Evolutionary conservation across 1,140 invertebrate genomes (phyloP).

Genomic region (Drosophila virilis): DNA sequence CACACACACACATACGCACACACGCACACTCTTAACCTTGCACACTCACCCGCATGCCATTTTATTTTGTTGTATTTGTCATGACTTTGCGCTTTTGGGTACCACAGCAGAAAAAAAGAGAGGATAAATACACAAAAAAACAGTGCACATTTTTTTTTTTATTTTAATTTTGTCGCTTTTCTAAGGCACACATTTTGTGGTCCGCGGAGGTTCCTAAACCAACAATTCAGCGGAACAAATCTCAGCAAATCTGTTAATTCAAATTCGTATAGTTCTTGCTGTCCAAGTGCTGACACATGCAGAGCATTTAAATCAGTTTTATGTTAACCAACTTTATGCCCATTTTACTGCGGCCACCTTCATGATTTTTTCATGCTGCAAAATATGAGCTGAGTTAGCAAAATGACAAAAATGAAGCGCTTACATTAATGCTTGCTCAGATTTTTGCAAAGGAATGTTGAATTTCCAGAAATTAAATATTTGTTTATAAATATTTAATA

Average conservation of each 20-base stretch:
- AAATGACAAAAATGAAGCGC: background rate
- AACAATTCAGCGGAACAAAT: constrained; percentile 34
- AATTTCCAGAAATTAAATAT: too few species aligned
- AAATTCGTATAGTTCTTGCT: constrained; percentile 12
- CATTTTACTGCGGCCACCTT: constrained; percentile 13
- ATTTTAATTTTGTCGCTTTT: constrained; percentile 25
- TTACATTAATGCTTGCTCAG: background rate
- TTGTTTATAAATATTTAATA: background rate
- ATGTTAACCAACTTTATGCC: constrained; percentile 13
- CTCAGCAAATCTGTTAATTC: constrained; percentile 20
- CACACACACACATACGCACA: constrained; percentile 17
- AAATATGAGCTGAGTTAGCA: background rate
- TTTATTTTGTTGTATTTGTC: constrained; percentile 37
- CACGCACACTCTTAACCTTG: background rate
- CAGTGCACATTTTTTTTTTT: constrained; percentile 37
- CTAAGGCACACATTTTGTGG: constrained; percentile 50
- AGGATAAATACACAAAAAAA: constrained; percentile 31
- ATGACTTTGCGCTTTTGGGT: constrained; percentile 74
- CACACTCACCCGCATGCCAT: constrained; percentile 33
- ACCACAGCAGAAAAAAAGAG: constrained; percentile 15
- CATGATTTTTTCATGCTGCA: background rate
- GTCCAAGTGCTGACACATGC: constrained; percentile 12
- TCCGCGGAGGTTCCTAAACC: constrained; percentile 18
- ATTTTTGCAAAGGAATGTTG: background rate
- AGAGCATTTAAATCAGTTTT: constrained; percentile 5